Evolutionary conservation across 2,113 vertebrate species (phyloP).

Genomic region (Anolis carolinensis): DNA sequence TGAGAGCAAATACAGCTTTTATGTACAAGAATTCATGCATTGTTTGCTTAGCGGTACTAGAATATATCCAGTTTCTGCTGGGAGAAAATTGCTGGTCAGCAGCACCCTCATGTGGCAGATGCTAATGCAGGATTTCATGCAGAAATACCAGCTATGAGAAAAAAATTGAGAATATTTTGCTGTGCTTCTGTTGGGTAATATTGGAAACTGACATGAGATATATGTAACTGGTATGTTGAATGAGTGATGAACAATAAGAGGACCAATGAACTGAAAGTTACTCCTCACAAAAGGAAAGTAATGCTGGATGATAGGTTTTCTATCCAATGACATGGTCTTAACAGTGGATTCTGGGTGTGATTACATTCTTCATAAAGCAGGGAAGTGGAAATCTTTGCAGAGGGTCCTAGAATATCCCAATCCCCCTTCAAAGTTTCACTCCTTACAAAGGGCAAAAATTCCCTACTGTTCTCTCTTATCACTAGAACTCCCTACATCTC

Average conservation of each 20-base stretch:
- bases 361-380: background rate
- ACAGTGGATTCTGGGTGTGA: background rate
- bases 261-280: background rate
- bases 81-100: background rate
- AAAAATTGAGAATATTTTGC: background rate
- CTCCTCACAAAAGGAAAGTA: background rate
- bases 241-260: background rate
- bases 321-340: background rate
- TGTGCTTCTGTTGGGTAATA: background rate
- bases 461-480: too few relatives aligned
- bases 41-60: background rate
- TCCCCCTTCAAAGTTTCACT: too few relatives aligned
- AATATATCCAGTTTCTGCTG: background rate
- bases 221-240: background rate
- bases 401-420: too few relatives aligned
- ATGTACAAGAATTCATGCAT: background rate
- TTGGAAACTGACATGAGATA: background rate
- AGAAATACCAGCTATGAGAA: background rate
- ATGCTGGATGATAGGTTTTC: background rate
- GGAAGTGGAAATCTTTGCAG: too few relatives aligned
- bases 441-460: too few relatives aligned
- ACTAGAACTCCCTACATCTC: too few relatives aligned
- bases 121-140: too few relatives aligned
- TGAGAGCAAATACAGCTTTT: background rate
- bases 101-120: slow-evolving; percentile 9